These are phyloP conservation scores for Batillaria attramentaria DNA, from an alignment of 1,140 invertebrate genomes.

Conservation along the genomic window DNA sequence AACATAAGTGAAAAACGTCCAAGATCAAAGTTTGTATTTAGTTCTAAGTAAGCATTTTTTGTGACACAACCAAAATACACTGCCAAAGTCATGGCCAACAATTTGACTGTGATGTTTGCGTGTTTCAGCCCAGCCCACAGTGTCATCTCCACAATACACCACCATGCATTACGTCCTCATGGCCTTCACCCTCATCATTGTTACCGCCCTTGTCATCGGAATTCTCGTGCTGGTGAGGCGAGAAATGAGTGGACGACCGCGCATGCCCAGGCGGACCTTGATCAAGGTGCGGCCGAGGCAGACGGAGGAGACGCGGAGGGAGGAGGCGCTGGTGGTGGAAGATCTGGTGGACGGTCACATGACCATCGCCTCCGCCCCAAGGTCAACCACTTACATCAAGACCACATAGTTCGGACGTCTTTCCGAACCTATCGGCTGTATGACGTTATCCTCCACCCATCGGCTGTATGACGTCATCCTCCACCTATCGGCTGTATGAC, in stretches of 20 bases:
- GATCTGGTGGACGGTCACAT: neutral
- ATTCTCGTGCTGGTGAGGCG: neutral
- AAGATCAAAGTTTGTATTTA: too few relatives aligned
- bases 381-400: too few relatives aligned
- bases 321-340: neutral
- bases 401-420: too few relatives aligned
- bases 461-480: too few relatives aligned
- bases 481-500: too few relatives aligned
- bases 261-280: neutral
- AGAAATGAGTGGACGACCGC: neutral
- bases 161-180: slow-evolving; percentile 7
- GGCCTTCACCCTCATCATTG: neutral
- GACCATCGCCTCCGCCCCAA: neutral
- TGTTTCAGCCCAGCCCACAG: neutral
- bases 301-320: neutral
- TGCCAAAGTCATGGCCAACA: too few relatives aligned
- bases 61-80: too few relatives aligned
- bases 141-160: neutral
- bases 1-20: too few relatives aligned
- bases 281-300: slow-evolving; percentile 9
- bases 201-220: neutral
- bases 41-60: too few relatives aligned
- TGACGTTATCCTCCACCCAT: too few relatives aligned
- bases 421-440: too few relatives aligned
- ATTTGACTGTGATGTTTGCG: too few relatives aligned